Conservation (phyloP, 1,140 invertebrate species). For the Proales similis region DNA sequence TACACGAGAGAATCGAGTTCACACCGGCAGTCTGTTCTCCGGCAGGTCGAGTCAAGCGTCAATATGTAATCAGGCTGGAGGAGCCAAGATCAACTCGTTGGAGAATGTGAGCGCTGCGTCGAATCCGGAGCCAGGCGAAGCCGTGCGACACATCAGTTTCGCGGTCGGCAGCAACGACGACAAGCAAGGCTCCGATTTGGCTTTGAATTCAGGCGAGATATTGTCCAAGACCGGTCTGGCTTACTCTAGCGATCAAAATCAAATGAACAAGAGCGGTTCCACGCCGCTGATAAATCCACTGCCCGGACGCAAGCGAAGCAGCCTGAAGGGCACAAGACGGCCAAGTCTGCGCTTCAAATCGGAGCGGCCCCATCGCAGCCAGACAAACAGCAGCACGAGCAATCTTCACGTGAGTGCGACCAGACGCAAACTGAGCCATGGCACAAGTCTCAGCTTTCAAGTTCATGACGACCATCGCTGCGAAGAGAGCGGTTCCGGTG, state of each 20-base stretch:
- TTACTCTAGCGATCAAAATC: not conserved
- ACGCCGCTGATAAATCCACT: slow-evolving; percentile 12
- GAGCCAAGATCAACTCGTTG: too few relatives aligned
- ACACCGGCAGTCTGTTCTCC: slow-evolving; percentile 9
- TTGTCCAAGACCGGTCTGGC: slow-evolving; percentile 12
- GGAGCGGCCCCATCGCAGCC: slow-evolving; percentile 4
- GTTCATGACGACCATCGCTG: slow-evolving; percentile 23
- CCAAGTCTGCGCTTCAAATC: slow-evolving; percentile 5
- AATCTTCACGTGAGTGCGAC: too few relatives aligned
- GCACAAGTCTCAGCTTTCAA: not conserved
- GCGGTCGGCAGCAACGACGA: not conserved
- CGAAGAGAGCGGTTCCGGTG: too few relatives aligned
- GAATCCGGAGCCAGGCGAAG: not conserved
- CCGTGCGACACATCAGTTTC: not conserved
- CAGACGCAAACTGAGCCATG: slow-evolving; percentile 34
- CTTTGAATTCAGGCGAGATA: too few relatives aligned
- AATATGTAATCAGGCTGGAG: too few relatives aligned
- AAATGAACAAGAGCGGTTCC: slow-evolving; percentile 11
- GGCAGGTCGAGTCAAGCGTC: slow-evolving; percentile 8
- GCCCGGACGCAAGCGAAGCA: slow-evolving; percentile 16
- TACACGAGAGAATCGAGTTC: not conserved
- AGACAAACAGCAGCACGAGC: slow-evolving; percentile 3
- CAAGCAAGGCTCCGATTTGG: too few relatives aligned
- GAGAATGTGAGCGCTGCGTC: too few relatives aligned
- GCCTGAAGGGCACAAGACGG: slow-evolving; percentile 18